Evolutionary conservation across 2,888 invertebrate species (phyloP).

Genomic region (Andrena chrysosceles): DNA sequence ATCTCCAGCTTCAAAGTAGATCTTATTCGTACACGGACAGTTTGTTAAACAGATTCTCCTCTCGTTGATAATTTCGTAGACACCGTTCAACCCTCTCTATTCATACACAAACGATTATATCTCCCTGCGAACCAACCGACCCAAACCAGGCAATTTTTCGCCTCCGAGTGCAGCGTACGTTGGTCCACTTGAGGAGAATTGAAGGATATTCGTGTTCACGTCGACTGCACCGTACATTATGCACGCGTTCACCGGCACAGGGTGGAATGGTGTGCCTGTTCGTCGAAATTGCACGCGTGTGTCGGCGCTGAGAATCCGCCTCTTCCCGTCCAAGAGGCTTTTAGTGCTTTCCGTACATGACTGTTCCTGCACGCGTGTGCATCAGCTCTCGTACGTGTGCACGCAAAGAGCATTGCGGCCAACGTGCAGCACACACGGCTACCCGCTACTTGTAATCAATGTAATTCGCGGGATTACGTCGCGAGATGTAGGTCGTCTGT

Average conservation of each 20-base stretch:
- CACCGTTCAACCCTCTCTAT: no score
- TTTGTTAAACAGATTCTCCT: no score
- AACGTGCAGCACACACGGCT: conserved; percentile 17
- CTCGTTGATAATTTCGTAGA: no score
- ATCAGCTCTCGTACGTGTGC: no score
- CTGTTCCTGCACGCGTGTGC: neutral
- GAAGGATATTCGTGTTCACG: conserved; percentile 36
- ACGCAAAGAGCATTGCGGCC: neutral
- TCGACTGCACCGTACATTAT: conserved; percentile 38
- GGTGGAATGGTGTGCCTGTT: conserved; percentile 5
- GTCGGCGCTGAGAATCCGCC: conserved; percentile 30
- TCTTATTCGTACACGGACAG: no score
- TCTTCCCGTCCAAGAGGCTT: conserved; percentile 54
- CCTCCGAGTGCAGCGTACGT: neutral
- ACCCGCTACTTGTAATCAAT: conserved; percentile 34
- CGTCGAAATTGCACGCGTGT: neutral
- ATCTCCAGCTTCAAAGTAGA: no score
- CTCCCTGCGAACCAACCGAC: no score
- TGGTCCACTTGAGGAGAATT: conserved; percentile 28
- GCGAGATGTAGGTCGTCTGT: conserved; percentile 19
- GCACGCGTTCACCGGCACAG: neutral
- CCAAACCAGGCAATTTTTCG: neutral
- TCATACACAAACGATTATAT: no score
- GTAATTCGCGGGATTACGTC: conserved; percentile 43
- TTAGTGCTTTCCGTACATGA: conserved; percentile 36